phyloP scores from a whole-genome alignment of 2,888 invertebrate species.

The Nymphalis polychloros region DNA sequence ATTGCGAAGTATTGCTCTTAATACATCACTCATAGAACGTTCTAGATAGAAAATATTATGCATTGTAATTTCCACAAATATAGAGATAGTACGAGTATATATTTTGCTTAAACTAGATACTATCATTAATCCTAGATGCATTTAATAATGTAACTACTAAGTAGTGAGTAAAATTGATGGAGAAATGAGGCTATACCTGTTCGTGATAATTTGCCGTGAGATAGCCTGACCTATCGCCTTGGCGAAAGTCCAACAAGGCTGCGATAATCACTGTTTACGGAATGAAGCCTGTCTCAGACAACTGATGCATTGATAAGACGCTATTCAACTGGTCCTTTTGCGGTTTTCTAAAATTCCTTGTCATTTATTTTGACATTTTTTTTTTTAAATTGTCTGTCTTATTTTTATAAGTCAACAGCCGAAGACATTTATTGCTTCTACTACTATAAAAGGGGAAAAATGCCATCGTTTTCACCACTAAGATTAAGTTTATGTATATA shows the following conservation, averaged over 20 bases:
- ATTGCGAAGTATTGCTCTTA: too few relatives aligned
- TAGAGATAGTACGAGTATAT: too few relatives aligned
- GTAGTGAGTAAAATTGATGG: conserved; percentile 29
- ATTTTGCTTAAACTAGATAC: too few relatives aligned
- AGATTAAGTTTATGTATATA: too few relatives aligned
- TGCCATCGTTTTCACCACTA: too few relatives aligned
- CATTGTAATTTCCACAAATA: too few relatives aligned
- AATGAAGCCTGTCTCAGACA: conserved; percentile 29
- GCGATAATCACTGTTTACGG: conserved; percentile 32
- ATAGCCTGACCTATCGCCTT: conserved; percentile 40
- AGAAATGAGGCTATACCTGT: conserved; percentile 39
- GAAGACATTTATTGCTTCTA: too few relatives aligned
- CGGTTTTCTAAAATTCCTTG: conserved; percentile 3
- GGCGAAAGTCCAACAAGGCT: conserved; percentile 39
- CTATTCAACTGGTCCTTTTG: conserved; percentile 1
- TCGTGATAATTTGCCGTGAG: conserved; percentile 36
- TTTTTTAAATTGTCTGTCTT: neutral
- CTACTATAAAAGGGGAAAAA: too few relatives aligned
- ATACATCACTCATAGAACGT: too few relatives aligned
- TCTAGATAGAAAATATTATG: too few relatives aligned
- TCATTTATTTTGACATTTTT: neutral
- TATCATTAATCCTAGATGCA: conserved; percentile 9
- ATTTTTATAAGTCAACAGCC: neutral
- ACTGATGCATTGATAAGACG: conserved; percentile 24
- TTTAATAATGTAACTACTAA: conserved; percentile 18